These are phyloP conservation scores for Siniperca knerii DNA, from an alignment of 2,113 vertebrate species.

Conservation along the genomic window DNA sequence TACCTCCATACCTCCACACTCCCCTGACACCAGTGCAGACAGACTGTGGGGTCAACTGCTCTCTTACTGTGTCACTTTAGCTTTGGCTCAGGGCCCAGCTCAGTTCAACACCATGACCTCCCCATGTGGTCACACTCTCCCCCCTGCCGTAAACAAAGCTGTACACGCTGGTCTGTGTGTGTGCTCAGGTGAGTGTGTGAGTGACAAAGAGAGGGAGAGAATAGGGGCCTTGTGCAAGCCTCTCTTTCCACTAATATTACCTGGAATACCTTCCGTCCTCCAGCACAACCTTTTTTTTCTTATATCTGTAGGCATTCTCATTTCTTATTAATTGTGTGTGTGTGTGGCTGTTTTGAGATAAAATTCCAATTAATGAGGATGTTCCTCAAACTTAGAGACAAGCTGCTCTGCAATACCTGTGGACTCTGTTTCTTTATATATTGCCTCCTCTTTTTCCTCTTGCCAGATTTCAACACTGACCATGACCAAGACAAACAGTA, in stretches of 20 bases:
- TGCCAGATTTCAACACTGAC: conserved; percentile 1
- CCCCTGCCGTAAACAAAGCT: conserved; percentile 35
- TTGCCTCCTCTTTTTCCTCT: neutral
- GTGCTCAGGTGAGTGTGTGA: conserved; percentile 22
- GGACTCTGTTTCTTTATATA: conserved; percentile 10
- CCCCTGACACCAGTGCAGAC: conserved; percentile 30
- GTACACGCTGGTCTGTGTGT: conserved; percentile 7
- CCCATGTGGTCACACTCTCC: conserved; percentile 42
- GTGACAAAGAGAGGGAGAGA: conserved; percentile 6
- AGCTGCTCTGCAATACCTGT: conserved; percentile 3
- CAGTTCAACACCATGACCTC: conserved; percentile 38
- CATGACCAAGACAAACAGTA: conserved; percentile 14
- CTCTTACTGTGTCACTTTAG: conserved; percentile 57
- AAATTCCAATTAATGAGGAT: conserved; percentile 60
- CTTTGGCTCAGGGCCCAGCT: conserved; percentile 59
- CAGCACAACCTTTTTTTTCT: neutral
- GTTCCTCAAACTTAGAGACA: conserved; percentile 22
- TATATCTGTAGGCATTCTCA: conserved; percentile 24
- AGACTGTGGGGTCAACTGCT: conserved; percentile 61
- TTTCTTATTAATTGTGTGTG: conserved; percentile 36
- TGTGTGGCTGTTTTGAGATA: conserved; percentile 55
- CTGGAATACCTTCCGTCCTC: conserved; percentile 3
- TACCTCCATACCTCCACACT: conserved; percentile 11
- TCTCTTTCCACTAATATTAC: neutral
- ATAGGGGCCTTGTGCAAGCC: neutral